Conservation (phyloP, 2,113 vertebrate genomes). For the Oncorhynchus masou region DNA sequence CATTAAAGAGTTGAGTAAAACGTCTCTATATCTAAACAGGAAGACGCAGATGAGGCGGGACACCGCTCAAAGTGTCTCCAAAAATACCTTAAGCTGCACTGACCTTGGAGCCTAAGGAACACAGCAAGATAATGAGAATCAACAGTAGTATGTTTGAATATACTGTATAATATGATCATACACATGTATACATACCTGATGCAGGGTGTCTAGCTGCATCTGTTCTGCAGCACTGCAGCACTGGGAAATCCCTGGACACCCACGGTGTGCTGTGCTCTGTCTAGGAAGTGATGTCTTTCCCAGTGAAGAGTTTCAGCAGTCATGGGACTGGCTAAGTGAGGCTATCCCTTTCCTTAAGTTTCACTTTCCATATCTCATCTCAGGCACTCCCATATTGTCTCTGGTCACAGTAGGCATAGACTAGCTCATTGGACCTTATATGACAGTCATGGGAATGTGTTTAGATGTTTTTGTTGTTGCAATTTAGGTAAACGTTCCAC, state of each 20-base stretch:
- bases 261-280: no score
- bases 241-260: constrained; percentile 51
- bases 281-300: no score
- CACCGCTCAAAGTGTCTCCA: constrained; percentile 64
- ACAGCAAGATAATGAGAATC: constrained; percentile 31
- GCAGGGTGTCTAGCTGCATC: constrained; percentile 64
- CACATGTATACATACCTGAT: constrained; percentile 65
- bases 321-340: neutral
- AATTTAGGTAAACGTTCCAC: no score
- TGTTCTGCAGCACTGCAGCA: constrained; percentile 28
- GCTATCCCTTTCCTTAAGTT: neutral
- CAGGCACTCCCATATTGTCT: no score
- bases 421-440: no score
- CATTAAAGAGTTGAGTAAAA: no score
- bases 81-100: constrained; percentile 30
- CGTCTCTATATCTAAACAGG: neutral
- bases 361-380: neutral
- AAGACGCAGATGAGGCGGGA: no score
- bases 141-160: neutral
- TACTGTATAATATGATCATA: neutral
- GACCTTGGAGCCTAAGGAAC: no score
- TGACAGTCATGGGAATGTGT: no score
- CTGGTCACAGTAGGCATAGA: no score
- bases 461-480: no score
- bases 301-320: neutral